Evolutionary conservation across 2,797 vertebrate genomes (phyloP).

Genomic region (Nyctalus aviator): DNA sequence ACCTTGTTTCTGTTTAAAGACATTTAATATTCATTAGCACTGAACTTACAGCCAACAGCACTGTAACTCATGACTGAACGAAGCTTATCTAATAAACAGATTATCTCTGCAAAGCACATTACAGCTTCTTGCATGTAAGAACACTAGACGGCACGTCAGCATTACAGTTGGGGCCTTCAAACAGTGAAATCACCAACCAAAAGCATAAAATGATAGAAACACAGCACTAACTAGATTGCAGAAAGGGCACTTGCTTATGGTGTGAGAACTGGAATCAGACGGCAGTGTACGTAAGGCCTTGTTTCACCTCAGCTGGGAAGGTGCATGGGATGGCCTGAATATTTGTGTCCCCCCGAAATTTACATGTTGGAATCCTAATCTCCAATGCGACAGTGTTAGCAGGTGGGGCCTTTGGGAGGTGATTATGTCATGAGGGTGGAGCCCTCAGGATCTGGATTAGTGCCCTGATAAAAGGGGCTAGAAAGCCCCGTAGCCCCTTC

Average conservation of each 20-base stretch:
- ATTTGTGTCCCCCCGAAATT: background rate
- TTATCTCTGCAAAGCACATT: background rate
- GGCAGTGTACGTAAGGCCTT: background rate
- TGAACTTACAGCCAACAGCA: background rate
- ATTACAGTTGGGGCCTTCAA: background rate
- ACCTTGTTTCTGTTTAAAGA: background rate
- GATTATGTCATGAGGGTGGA: background rate
- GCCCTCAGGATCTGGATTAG: background rate
- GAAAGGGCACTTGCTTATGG: background rate
- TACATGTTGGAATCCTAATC: background rate
- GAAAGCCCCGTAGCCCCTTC: background rate
- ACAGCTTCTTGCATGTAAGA: background rate
- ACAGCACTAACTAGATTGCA: background rate
- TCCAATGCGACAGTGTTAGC: background rate
- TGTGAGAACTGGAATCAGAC: background rate
- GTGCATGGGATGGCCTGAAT: background rate
- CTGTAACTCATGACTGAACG: background rate
- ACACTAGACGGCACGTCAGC: background rate
- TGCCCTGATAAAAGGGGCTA: background rate
- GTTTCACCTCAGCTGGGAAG: background rate
- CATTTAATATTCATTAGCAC: background rate
- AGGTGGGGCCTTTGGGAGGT: background rate
- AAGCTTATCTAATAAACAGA: background rate
- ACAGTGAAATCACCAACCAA: background rate
- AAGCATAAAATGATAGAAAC: background rate